Conservation (phyloP, 2,113 vertebrate genomes). For the Gavialis gangeticus region DNA sequence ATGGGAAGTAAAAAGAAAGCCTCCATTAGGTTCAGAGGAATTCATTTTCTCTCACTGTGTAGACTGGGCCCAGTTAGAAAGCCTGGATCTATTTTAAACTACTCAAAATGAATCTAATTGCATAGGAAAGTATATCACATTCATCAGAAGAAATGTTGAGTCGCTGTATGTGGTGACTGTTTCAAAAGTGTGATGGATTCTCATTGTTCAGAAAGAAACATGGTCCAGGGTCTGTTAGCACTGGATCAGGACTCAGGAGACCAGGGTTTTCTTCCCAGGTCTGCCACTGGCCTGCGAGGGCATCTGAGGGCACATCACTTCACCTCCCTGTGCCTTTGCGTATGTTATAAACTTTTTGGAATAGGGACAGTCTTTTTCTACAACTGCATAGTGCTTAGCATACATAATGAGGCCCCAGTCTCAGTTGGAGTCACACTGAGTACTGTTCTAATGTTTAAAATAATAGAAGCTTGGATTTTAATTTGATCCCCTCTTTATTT, state of each 20-base stretch:
- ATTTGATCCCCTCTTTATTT: constrained; percentile 20
- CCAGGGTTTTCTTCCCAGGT: constrained; percentile 14
- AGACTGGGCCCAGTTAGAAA: background rate
- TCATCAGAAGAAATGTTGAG: constrained; percentile 15
- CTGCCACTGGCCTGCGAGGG: background rate
- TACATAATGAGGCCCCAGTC: background rate
- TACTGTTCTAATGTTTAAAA: background rate
- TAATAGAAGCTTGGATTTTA: background rate
- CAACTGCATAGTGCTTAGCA: constrained; percentile 3
- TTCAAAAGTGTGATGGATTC: constrained; percentile 22
- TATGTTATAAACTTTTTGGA: constrained; percentile 68
- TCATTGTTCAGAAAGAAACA: background rate
- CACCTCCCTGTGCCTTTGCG: constrained; percentile 31
- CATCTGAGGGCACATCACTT: constrained; percentile 26
- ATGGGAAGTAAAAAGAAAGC: background rate
- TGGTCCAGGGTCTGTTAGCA: background rate
- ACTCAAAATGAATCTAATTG: constrained; percentile 4
- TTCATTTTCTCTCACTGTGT: background rate
- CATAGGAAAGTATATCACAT: background rate
- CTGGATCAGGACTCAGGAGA: constrained; percentile 18
- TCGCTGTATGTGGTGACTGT: background rate
- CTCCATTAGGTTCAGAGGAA: background rate
- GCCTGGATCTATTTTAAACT: constrained; percentile 28
- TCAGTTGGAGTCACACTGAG: constrained; percentile 5
- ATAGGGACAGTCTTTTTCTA: constrained; percentile 32